These are phyloP conservation scores for Psittacula echo DNA, from an alignment of 2,797 vertebrate genomes.

Conservation along the genomic window DNA sequence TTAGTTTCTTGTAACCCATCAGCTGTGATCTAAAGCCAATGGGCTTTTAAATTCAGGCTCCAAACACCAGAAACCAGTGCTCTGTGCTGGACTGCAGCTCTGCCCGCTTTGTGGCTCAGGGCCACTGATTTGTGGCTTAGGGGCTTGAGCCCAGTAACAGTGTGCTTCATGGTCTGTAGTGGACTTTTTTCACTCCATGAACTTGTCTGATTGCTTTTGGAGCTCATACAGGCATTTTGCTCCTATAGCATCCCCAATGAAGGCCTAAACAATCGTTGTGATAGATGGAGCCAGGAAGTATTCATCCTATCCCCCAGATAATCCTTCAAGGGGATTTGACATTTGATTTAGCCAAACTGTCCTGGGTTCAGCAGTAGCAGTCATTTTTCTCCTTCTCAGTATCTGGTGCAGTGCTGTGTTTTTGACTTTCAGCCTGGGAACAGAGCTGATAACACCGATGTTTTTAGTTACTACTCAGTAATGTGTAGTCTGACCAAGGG, in stretches of 20 bases:
- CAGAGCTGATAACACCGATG: no score
- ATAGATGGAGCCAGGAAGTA: neutral
- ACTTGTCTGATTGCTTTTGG: neutral
- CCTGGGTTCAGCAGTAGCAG: neutral
- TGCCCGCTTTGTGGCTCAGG: neutral
- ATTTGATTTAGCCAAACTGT: rapidly evolving
- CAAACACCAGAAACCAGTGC: neutral
- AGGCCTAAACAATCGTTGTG: neutral
- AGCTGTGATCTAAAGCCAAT: neutral
- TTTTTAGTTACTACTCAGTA: no score
- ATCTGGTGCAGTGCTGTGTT: neutral
- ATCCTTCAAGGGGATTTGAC: neutral
- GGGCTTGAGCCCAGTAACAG: neutral
- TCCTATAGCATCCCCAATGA: neutral
- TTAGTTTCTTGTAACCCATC: neutral
- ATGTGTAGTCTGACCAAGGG: no score
- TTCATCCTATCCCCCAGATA: neutral
- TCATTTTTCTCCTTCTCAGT: neutral
- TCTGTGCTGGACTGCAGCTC: neutral
- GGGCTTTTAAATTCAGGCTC: neutral
- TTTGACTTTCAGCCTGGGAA: neutral
- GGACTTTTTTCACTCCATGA: neutral
- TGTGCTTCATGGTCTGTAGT: neutral
- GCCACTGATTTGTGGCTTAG: neutral
- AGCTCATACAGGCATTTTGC: neutral